Evolutionary conservation across 2,113 vertebrate species (phyloP), one percentile per base, ranked within the genome.

Genomic region (Nicator chloris): DNA sequence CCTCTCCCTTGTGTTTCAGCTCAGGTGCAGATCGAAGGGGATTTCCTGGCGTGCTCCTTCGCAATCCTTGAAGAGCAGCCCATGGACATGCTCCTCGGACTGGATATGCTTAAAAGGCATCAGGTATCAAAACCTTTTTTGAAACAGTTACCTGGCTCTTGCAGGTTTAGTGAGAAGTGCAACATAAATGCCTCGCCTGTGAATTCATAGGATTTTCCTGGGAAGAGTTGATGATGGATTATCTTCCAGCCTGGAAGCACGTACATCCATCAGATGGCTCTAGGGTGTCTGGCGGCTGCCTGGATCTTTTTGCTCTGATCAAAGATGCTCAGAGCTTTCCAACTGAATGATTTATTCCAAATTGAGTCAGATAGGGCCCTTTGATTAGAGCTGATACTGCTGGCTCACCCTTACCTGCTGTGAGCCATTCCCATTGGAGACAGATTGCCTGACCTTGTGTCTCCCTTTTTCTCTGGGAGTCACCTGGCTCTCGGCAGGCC

Each of bases 71-170:
- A 99, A 96, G 99, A 99, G 84, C 99, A 99, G 97, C 99, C 99
- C 30, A 99, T 99, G 99, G 99, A 99, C 96, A 99, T 99, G 99
- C 98, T 99, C 51, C 98, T 99, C 37, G 99, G 99, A 51, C 98
- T 99, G 93, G 99, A 99, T 96, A 99, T 99, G 99, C 98, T 99
- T 39, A 99, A 99, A 97, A 98, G 99, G 95, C 99, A 99, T 88
- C 99, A 99, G 99, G 99, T 99, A 97, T 75, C 42, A n/a, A 53
- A 69, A 37, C 10, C 7, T 57, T 23, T 80, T 91, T 44, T 73
- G 51, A 76, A 95, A 42, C 28, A 64, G 54, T 79, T 83, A 28
- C 49, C 37, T 51, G 24, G 33, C 33, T 71, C 31, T 60, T 88
- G 64, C 19, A 20, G 11, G 24, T 57, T 37, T 64, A 51, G n/a